Percentiles rank a stretch among this genome's conserved stretches.
Evolutionary conservation across 2,797 vertebrate genomes (phyloP).

Genomic region (Sebastes oblongus): DNA sequence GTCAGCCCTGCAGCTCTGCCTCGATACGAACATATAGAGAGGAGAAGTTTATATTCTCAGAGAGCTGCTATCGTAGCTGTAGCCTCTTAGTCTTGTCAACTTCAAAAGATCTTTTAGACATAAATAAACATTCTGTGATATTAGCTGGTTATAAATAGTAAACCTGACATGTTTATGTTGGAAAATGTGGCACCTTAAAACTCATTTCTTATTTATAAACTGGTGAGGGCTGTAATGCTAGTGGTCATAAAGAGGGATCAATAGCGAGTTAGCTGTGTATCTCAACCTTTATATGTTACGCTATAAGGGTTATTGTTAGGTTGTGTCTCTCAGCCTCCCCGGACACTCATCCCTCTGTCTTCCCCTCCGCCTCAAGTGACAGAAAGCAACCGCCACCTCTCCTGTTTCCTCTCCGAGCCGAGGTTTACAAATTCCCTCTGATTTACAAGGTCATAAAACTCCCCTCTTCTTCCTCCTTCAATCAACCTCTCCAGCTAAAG

Average conservation of each 20-base stretch:
- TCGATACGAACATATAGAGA: not conserved
- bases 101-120: no score
- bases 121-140: not conserved
- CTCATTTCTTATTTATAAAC: not conserved
- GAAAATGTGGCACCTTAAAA: not conserved
- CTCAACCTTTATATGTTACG: not conserved
- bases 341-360: constrained; percentile 30
- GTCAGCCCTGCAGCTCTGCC: not conserved
- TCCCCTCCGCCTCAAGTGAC: not conserved
- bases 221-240: not conserved
- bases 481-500: constrained; percentile 54
- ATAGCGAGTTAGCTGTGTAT: not conserved
- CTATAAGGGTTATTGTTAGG: not conserved
- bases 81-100: no score
- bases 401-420: constrained; percentile 50
- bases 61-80: not conserved
- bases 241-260: not conserved
- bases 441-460: constrained; percentile 77
- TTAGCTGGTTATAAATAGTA: not conserved
- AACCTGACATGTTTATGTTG: not conserved
- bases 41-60: not conserved
- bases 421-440: constrained; percentile 73
- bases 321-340: constrained; percentile 10
- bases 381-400: constrained; percentile 43
- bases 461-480: constrained; percentile 40